Base-by-base conservation (phyloP, 2,113 vertebrate genomes). In the Solea solea region DNA sequence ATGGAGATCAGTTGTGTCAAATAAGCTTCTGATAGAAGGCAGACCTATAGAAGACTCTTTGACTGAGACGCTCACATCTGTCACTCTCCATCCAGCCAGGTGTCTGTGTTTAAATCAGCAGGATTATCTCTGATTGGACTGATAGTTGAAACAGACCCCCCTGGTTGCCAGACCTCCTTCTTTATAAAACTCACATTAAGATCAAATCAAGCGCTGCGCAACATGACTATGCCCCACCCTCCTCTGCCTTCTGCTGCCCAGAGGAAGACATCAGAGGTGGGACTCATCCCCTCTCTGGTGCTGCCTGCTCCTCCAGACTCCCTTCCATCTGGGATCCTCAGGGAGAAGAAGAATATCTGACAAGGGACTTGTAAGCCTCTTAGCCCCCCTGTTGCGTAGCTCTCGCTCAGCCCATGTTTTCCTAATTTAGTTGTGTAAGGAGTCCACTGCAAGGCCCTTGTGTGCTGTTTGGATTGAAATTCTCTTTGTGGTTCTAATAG, bases 381-480 rank as follows among this genome's bases (percentile, higher is more conserved):
- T 98, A 97, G 95, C 94, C 91, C 95, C 94, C 90, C 94, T 94
- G 94, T 95, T 95, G 94, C 95, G 88, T 94, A 86, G 94, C 94
- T 95, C 95, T 94, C 95, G 94, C 95, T 95, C 95, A 90, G 89
- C 95, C 95, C 95, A 95, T 96, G 96, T 96, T 97, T 96, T 94
- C 96, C 95, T 96, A 97, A 98, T 98, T 97, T 96, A 96, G 88
- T 95, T 95, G 95, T 95, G 96, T 96, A 96, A 96, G 95, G 95
- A 96, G 88, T 90, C 80, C 77, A 83, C 95, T 94, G 94, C 95
- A 83, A 85, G 94, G 89, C 94, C 95, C 95, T 95, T 94, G 93
- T 95, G 94, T 93, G 94, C 94, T 95, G 87, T 97, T 96, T 96
- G 95, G 95, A 96, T 95, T 95, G 94, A 93, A 94, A 94, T 95